Percentiles rank a stretch among this genome's conserved stretches.
These are phyloP conservation scores for Hypocryptadius cinnamomeus DNA, from an alignment of 2,113 vertebrate genomes.

Conservation along the genomic window DNA sequence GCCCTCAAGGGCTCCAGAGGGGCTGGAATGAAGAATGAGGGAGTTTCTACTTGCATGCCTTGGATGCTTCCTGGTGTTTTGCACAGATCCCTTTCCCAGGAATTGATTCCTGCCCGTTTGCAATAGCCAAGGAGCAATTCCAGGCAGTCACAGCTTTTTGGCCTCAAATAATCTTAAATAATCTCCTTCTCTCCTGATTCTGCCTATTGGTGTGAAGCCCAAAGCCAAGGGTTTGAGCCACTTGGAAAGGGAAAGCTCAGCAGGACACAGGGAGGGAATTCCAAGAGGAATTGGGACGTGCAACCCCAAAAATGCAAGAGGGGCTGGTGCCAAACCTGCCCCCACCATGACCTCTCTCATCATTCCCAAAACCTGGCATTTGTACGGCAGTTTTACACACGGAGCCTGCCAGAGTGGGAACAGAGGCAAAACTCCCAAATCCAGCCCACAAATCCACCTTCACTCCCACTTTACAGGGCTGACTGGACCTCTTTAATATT, in stretches of 20 bases:
- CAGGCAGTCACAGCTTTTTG: background rate
- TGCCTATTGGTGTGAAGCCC: accelerated
- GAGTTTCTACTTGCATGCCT: background rate
- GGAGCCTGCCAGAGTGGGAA: background rate
- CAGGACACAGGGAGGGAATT: background rate
- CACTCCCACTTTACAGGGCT: background rate
- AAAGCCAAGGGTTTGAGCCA: background rate
- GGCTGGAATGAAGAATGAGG: background rate
- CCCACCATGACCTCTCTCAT: accelerated
- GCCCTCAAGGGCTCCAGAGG: background rate
- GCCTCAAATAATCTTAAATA: background rate
- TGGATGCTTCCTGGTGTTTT: background rate
- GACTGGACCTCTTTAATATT: background rate
- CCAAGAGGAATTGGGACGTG: background rate
- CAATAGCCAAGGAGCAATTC: background rate
- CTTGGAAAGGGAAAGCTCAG: background rate
- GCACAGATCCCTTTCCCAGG: background rate
- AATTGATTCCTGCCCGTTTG: background rate
- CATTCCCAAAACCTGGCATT: background rate
- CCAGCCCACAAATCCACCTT: background rate
- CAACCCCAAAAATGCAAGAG: background rate
- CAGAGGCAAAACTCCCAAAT: background rate
- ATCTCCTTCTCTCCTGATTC: background rate
- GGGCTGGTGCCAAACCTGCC: background rate
- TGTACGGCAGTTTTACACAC: background rate